Conservation (phyloP, 2,888 invertebrate genomes). For the Cistogaster globosa region DNA sequence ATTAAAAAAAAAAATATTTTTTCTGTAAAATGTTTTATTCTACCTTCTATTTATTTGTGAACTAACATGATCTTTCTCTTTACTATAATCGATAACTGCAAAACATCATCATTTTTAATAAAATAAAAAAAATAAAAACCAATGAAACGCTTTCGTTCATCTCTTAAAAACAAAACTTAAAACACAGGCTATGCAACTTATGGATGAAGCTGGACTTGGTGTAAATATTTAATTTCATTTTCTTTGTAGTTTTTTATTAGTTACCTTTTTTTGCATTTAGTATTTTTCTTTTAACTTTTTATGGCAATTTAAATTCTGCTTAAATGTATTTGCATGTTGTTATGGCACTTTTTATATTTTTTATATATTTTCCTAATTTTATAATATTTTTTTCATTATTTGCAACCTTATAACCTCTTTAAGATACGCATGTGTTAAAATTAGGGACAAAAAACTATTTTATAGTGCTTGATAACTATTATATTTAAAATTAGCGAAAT, state of each 20-base stretch:
- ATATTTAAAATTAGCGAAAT: no score
- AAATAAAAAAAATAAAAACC: conserved; percentile 40
- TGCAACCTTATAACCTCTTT: not conserved
- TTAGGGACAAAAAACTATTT: no score
- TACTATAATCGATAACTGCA: conserved; percentile 51
- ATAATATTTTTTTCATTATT: no score
- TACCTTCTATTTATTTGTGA: conserved; percentile 74
- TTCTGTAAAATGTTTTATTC: conserved; percentile 64
- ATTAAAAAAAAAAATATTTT: no score
- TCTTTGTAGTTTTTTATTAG: conserved; percentile 31
- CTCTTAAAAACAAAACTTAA: conserved; percentile 42
- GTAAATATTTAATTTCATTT: conserved; percentile 88
- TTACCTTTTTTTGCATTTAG: not conserved
- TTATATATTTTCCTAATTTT: not conserved
- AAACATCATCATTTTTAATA: conserved; percentile 67
- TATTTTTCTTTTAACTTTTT: not conserved
- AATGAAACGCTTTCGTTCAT: conserved; percentile 69
- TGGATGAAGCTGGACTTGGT: conserved; percentile 94
- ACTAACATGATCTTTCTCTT: conserved; percentile 68
- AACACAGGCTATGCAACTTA: conserved; percentile 94
- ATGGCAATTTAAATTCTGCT: not conserved
- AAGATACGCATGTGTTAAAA: no score
- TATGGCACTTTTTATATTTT: not conserved
- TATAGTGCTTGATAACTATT: no score
- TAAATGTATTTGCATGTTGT: no score